Evolutionary conservation across 2,888 invertebrate genomes (phyloP).

Genomic region (Byasa hedistus): DNA sequence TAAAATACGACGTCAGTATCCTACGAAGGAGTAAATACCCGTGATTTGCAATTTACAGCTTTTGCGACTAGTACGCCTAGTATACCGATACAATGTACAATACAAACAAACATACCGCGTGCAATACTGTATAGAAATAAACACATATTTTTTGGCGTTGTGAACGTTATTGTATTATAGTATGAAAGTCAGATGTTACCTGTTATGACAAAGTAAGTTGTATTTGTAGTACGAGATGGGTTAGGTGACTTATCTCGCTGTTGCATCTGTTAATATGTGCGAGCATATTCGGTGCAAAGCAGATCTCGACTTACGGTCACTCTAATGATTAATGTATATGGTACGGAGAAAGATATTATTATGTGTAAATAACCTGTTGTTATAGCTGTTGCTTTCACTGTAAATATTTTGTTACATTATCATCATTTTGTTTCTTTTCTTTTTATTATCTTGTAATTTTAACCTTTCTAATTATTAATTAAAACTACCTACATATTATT

Average conservation of each 20-base stretch:
- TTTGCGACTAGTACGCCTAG: slow-evolving; percentile 58
- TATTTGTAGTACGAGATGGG: slow-evolving; percentile 59
- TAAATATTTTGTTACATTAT: slow-evolving; percentile 74
- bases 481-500: slow-evolving; percentile 49
- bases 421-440: slow-evolving; percentile 64
- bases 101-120: slow-evolving; percentile 71
- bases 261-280: neutral
- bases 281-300: neutral
- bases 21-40: slow-evolving; percentile 59
- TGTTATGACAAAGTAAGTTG: slow-evolving; percentile 79
- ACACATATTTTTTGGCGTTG: slow-evolving; percentile 75
- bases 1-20: slow-evolving; percentile 66
- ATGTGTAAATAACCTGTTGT: slow-evolving; percentile 75
- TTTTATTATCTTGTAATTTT: slow-evolving; percentile 53
- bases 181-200: slow-evolving; percentile 80
- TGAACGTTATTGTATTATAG: slow-evolving; percentile 78
- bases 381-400: slow-evolving; percentile 76
- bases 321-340: slow-evolving; percentile 22
- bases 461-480: slow-evolving; percentile 56
- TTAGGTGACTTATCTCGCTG: slow-evolving; percentile 25
- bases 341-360: slow-evolving; percentile 54
- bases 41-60: slow-evolving; percentile 55
- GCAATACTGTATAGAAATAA: slow-evolving; percentile 78
- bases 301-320: neutral
- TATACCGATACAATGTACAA: slow-evolving; percentile 63